Base-by-base conservation (phyloP, 2,797 vertebrate genomes). In the Rhyacichthys aspro region DNA sequence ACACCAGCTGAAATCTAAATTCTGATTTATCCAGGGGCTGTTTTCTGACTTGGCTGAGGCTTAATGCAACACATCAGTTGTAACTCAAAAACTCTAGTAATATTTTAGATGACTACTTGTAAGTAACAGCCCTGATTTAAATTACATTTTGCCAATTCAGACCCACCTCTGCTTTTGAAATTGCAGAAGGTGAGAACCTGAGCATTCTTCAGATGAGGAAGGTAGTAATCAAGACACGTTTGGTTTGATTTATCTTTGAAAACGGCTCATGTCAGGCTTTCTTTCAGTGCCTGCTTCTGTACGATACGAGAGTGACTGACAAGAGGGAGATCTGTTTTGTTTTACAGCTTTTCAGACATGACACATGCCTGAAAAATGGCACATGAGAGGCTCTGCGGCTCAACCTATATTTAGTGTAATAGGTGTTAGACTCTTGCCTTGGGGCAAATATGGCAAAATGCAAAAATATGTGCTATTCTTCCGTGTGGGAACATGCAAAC, bases 291-390 rank as follows among this genome's bases (percentile, higher is more conserved):
- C 1, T 12, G 9, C 73, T 70, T 73, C 71, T 49, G 52, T 41
- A 38, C 33, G 63, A 76, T 58, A 56, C 60, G 43, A 65, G 43
- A 42, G 23, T 79, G 85, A 87, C 33, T 82, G 81, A 83, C 78
- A 41, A 16, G 45, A 43, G 28, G 39, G 63, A 43, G 56, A 67
- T 52, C 58, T 63, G 59, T 45, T 82, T 78, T 72, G 66, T 85
- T 78, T 83, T 47, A 63, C 55, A 10, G 63, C 68, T 8, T n/a
- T 67, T 71, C 66, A 67, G 67, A 78, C 71, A 67, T 83, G 70
- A 76, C 66, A 71, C 72, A 71, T 59, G 61, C 59, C 63, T 49
- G 46, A 64, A 46, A 72, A 71, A 65, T 14, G 56, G 59, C 7
- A 56, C 66, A 71, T 44, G 59, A 16, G 55, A 67, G 52, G 23